A percentile compares a stretch with the other conserved stretches of the same genome.
These are phyloP conservation scores for Apamea epomidion DNA, from an alignment of 2,888 invertebrate genomes.

Conservation along the genomic window DNA sequence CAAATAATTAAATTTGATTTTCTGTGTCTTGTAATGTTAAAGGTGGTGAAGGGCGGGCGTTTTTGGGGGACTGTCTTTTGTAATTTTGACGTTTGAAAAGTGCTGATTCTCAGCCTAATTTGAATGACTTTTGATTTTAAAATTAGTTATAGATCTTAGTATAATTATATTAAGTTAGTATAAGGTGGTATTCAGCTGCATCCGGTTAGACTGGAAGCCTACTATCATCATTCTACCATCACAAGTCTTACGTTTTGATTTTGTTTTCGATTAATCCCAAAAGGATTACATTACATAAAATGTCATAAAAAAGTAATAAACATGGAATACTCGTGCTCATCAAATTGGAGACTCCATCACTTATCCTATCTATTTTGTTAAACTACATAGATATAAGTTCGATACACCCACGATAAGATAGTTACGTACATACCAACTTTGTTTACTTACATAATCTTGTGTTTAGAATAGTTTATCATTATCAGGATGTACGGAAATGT, in stretches of 20 bases:
- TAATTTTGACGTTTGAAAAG: too few species aligned
- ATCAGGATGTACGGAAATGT: background rate
- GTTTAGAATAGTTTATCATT: background rate
- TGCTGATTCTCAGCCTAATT: too few species aligned
- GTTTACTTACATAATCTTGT: conserved; percentile 44
- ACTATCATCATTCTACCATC: too few species aligned
- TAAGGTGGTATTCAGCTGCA: too few species aligned
- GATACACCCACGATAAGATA: conserved; percentile 57
- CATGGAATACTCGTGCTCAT: conserved; percentile 19
- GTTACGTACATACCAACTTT: background rate
- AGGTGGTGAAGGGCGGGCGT: too few species aligned
- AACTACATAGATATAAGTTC: conserved; percentile 45
- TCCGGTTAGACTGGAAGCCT: too few species aligned
- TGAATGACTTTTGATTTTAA: too few species aligned
- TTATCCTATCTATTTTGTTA: conserved; percentile 11
- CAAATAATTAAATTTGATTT: too few species aligned
- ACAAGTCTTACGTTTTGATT: background rate
- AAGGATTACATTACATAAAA: conserved; percentile 6
- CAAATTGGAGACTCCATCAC: conserved; percentile 10
- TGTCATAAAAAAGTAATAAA: background rate
- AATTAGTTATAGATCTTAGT: too few species aligned
- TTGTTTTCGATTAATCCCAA: background rate
- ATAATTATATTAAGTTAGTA: too few species aligned
- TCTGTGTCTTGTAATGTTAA: too few species aligned
- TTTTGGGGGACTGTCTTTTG: too few species aligned